Base-by-base conservation (phyloP, 2,797 vertebrate genomes). In the Coendou prehensilis region DNA sequence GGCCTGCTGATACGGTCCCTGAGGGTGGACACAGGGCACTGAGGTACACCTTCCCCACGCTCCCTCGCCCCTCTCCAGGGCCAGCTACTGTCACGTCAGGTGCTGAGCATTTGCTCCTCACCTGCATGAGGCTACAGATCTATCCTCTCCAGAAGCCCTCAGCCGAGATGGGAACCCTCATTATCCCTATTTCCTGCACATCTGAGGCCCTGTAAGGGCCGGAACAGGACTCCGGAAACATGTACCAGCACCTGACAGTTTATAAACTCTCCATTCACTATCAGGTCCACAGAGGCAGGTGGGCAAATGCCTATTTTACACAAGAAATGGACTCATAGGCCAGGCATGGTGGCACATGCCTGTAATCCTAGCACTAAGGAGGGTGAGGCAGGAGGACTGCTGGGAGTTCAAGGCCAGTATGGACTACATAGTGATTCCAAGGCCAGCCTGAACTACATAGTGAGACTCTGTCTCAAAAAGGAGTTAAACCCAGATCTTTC, bases 1-100 rank as follows among this genome's bases (percentile, higher is more conserved):
- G 97, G 80, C 20, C 41, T 0, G 30, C 33, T 4, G 94, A 89
- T 47, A 89, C 50, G 13, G 61, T 14, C 75, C 93, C 97, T 98
- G 89, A 83, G 45, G 59, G 50, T 7, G 13, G 57, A 85, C 26
- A 87, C 2, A 52, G 56, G 22, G 28, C 13, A 67, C 73, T 94
- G 52, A 97, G 57, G n/a, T 18, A 54, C 50, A 71, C 10, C n/a
- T 28, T 59, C 81, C 64, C 37, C 45, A 54, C 18, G 83, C 64
- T 23, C 0, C 0, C 47, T 54, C 6, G 5, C 13, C 37, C 79
- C 87, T 87, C 10, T 14, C 22, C 33, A 69, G 67, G 23, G 23
- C 41, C 52, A 75, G 20, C 6, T 47, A 73, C 80, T 11, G 54
- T 30, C 13, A 78, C 3, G n/a, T 13, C n/a, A 54, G 63, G 50